phyloP scores from a whole-genome alignment of 2,797 vertebrate genomes.

The Myotis daubentonii region DNA sequence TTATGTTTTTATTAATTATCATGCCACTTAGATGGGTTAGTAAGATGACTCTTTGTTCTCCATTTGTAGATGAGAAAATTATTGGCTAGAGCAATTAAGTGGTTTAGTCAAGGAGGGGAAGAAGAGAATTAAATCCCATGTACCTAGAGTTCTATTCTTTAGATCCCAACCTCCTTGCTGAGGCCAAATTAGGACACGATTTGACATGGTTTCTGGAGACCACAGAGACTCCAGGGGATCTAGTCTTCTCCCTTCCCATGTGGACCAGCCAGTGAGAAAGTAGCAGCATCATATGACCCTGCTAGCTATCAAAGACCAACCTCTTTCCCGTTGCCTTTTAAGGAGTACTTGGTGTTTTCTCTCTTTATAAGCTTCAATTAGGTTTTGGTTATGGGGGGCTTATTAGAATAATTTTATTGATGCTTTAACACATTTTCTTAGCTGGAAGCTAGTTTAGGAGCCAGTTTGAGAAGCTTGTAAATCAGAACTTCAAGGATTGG shows the following conservation, averaged over 20 bases:
- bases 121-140: background rate
- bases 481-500: slow-evolving; percentile 77
- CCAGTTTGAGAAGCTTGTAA: slow-evolving; percentile 85
- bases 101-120: background rate
- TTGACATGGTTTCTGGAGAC: background rate
- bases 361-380: slow-evolving; percentile 84
- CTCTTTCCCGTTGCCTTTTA: slow-evolving; percentile 78
- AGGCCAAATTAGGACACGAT: background rate
- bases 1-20: slow-evolving; percentile 4
- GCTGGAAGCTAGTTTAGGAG: slow-evolving; percentile 86
- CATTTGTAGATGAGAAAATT: background rate
- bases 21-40: background rate
- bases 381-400: slow-evolving; percentile 82
- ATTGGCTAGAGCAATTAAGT: background rate
- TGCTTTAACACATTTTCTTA: slow-evolving; percentile 85
- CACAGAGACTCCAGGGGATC: background rate
- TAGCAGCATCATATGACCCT: slow-evolving; percentile 64
- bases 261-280: slow-evolving; percentile 71
- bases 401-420: slow-evolving; percentile 86
- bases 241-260: slow-evolving; percentile 61
- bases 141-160: background rate
- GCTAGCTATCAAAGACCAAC: slow-evolving; percentile 73
- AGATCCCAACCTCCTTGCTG: background rate
- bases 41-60: background rate
- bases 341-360: slow-evolving; percentile 78